Conservation (phyloP, 1,140 invertebrate genomes). For the Mactra quadrangularis region DNA sequence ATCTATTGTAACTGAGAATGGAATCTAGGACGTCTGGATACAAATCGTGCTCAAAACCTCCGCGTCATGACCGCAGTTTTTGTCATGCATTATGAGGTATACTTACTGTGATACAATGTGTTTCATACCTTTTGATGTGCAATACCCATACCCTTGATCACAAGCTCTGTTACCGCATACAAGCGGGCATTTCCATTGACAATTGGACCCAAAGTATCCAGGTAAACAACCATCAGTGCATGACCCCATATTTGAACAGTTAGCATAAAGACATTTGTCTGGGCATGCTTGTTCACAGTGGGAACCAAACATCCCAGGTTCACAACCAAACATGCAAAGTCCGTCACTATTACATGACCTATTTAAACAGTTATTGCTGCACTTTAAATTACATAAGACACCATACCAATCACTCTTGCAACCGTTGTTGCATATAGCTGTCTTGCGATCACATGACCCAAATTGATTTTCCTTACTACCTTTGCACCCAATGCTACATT, state of each 20-base stretch:
- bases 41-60: too few relatives aligned
- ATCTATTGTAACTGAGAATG: too few relatives aligned
- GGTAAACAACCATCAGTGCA: too few relatives aligned
- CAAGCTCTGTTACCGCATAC: background rate
- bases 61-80: too few relatives aligned
- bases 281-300: constrained; percentile 17
- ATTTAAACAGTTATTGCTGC: constrained; percentile 10
- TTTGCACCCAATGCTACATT: too few relatives aligned
- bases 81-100: too few relatives aligned
- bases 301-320: constrained; percentile 5
- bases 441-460: background rate
- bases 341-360: background rate
- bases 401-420: constrained; percentile 3
- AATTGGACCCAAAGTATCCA: background rate
- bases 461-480: too few relatives aligned
- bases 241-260: too few relatives aligned
- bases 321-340: constrained; percentile 17
- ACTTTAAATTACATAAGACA: background rate
- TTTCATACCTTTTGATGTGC: background rate
- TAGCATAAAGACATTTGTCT: too few relatives aligned
- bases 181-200: background rate
- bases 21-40: too few relatives aligned
- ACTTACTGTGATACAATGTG: too few relatives aligned
- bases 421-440: background rate
- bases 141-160: background rate